Conservation (phyloP, 1,140 invertebrate species). For the Globodera rostochiensis region DNA sequence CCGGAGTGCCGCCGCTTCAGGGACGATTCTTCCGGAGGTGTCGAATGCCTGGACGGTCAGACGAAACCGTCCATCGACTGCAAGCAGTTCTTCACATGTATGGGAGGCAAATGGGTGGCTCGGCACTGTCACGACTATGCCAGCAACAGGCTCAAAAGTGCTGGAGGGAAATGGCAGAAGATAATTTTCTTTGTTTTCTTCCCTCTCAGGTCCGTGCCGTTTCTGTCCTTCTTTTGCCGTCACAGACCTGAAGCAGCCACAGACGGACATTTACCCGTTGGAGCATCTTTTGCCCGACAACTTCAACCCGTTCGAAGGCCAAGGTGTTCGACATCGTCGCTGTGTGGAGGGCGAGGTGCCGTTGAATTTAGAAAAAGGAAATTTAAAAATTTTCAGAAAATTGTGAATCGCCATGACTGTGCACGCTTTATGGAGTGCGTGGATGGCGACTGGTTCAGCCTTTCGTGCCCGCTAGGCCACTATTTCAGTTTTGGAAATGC, state of each 20-base stretch:
- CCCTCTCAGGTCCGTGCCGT: slow-evolving; percentile 28
- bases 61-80: slow-evolving; percentile 25
- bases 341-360: slow-evolving; percentile 35
- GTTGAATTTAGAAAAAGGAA: neutral
- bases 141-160: slow-evolving; percentile 28
- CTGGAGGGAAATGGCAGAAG: neutral
- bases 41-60: slow-evolving; percentile 14
- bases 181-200: neutral
- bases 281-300: slow-evolving; percentile 25
- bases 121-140: slow-evolving; percentile 15
- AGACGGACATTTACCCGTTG: slow-evolving; percentile 29
- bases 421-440: slow-evolving; percentile 36
- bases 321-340: slow-evolving; percentile 18
- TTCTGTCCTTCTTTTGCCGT: slow-evolving; percentile 13
- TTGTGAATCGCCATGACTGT: slow-evolving; percentile 34
- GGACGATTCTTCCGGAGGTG: neutral
- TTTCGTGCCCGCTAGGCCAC: slow-evolving; percentile 29
- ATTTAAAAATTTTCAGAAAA: slow-evolving; percentile 23
- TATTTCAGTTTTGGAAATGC: slow-evolving; percentile 19
- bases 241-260: neutral
- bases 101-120: slow-evolving; percentile 1
- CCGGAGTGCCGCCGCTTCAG: slow-evolving; percentile 5
- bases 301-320: slow-evolving; percentile 33
- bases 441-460: slow-evolving; percentile 36
- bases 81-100: slow-evolving; percentile 24